These are phyloP conservation scores for Phainopepla nitens DNA, from an alignment of 2,113 vertebrate species.

Conservation along the genomic window DNA sequence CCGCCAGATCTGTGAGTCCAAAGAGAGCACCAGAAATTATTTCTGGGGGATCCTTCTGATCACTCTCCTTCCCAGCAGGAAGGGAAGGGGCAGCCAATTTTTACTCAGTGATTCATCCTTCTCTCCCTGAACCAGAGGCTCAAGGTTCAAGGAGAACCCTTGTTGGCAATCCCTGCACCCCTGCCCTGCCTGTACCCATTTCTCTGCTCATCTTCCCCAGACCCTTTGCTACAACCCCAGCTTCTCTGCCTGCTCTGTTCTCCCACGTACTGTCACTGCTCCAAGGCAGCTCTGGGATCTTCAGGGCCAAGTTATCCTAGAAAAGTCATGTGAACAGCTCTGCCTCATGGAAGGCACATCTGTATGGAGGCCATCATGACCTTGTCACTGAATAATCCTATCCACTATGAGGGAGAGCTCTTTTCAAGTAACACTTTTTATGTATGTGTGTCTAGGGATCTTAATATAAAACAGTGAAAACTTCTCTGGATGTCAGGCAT, in stretches of 20 bases:
- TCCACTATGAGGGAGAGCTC: not conserved
- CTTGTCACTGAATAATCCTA: not conserved
- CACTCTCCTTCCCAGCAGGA: rapidly evolving
- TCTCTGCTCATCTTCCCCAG: no score
- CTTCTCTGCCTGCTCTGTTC: not conserved
- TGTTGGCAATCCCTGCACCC: not conserved
- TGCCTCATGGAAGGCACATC: not conserved
- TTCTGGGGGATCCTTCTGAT: not conserved
- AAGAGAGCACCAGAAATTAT: not conserved
- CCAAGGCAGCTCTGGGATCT: not conserved
- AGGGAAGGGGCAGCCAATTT: not conserved
- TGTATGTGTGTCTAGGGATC: not conserved
- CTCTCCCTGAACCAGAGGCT: not conserved
- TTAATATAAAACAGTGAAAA: not conserved
- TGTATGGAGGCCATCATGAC: rapidly evolving
- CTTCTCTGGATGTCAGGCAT: not conserved
- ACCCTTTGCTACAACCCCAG: not conserved
- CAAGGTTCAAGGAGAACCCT: not conserved
- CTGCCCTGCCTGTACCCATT: not conserved
- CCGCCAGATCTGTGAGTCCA: not conserved
- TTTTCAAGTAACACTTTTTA: not conserved
- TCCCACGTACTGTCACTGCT: not conserved
- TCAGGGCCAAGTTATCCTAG: not conserved
- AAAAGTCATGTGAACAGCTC: not conserved
- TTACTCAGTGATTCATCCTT: not conserved